These are phyloP conservation scores for Acleris holmiana DNA, from an alignment of 2,888 invertebrate species.

Conservation along the genomic window DNA sequence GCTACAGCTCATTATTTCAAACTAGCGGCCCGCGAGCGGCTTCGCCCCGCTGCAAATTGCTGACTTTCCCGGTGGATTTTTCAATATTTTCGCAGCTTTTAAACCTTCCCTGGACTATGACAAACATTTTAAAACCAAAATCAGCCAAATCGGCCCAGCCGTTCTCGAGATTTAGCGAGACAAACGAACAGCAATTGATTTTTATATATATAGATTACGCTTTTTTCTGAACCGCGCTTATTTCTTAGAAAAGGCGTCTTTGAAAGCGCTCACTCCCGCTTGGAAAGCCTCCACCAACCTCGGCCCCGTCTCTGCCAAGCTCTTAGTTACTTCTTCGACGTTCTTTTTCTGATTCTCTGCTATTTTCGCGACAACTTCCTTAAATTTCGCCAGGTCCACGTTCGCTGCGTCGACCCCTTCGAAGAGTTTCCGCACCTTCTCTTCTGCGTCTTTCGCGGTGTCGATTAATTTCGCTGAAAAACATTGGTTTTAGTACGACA, in stretches of 20 bases:
- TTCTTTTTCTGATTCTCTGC: conserved; percentile 53
- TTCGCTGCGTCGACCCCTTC: conserved; percentile 42
- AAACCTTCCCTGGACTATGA: too few species aligned
- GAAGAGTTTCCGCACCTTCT: conserved; percentile 52
- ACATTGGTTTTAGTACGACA: too few species aligned
- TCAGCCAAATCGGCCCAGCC: too few species aligned
- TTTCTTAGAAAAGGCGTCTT: conserved; percentile 46
- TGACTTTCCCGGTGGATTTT: too few species aligned
- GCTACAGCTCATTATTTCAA: too few species aligned
- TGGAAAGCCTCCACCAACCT: conserved; percentile 45
- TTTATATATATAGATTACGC: too few species aligned
- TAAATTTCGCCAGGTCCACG: conserved; percentile 52
- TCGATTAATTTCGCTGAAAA: conserved; percentile 54
- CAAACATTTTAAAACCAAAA: too few species aligned
- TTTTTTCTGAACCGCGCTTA: neutral
- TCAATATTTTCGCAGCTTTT: too few species aligned
- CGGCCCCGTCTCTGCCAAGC: conserved; percentile 49
- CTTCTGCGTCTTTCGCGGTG: conserved; percentile 49
- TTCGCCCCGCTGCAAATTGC: too few species aligned
- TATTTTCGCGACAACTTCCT: conserved; percentile 48
- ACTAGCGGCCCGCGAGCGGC: too few species aligned
- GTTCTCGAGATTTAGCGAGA: too few species aligned
- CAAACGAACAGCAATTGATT: too few species aligned
- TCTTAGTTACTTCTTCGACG: conserved; percentile 48
- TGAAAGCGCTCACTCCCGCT: conserved; percentile 54